Percentiles rank a stretch among this genome's conserved stretches.
phyloP scores from a whole-genome alignment of 2,797 vertebrate genomes.

The Aphelocoma californica region DNA sequence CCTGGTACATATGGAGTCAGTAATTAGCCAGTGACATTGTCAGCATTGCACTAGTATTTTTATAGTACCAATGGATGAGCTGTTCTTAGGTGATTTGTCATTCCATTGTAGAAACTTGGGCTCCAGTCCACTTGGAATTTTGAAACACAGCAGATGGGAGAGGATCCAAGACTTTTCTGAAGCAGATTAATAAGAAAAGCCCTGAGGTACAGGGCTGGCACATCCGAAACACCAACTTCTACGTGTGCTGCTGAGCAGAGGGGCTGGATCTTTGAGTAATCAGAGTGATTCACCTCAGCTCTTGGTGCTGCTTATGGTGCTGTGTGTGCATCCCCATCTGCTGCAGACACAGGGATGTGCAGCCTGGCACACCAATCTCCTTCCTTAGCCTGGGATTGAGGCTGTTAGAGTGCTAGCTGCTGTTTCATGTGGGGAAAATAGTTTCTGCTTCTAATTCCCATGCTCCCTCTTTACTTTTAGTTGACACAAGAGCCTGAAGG shows the following conservation, averaged over 20 bases:
- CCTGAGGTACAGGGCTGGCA: background rate
- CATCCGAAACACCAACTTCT: fast-evolving
- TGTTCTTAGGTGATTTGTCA: background rate
- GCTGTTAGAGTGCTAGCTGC: background rate
- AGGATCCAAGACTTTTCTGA: background rate
- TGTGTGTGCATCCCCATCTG: fast-evolving
- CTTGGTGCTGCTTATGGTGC: fast-evolving
- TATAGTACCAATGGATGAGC: background rate
- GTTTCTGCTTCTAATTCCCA: background rate
- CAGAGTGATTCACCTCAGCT: background rate
- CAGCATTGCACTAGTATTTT: background rate
- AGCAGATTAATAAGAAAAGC: background rate
- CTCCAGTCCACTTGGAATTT: fast-evolving
- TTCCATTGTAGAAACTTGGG: background rate
- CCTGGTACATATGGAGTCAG: background rate
- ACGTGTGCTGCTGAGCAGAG: fast-evolving
- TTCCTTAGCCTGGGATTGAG: background rate
- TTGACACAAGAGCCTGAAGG: background rate
- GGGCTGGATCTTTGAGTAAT: background rate
- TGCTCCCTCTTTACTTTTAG: background rate
- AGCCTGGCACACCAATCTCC: fast-evolving
- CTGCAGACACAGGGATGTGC: fast-evolving
- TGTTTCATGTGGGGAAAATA: fast-evolving
- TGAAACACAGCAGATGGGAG: background rate
- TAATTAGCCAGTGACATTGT: conserved; percentile 31